phyloP scores from a whole-genome alignment of 2,888 invertebrate species.

The Drosophila emarginata region DNA sequence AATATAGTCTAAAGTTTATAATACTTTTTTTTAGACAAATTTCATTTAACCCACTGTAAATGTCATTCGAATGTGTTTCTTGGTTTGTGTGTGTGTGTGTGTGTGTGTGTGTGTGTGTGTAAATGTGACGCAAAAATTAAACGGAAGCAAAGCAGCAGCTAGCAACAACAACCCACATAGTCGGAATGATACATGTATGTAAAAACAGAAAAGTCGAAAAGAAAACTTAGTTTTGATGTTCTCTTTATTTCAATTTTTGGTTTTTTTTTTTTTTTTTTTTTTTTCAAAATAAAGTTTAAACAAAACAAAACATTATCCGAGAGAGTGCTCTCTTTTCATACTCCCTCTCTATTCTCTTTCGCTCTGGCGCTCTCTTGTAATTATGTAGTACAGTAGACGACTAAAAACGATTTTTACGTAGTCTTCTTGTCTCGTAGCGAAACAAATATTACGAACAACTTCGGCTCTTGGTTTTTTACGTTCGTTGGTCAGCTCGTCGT shows the following conservation, averaged over 20 bases:
- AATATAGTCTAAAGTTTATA: too few species aligned
- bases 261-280: conserved; percentile 24
- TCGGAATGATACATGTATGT: conserved; percentile 30
- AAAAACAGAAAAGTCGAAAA: conserved; percentile 24
- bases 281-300: conserved; percentile 52
- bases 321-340: conserved; percentile 12
- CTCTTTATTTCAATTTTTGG: conserved; percentile 21
- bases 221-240: conserved; percentile 22
- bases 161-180: conserved; percentile 1
- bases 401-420: conserved; percentile 71
- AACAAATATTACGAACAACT: conserved; percentile 42
- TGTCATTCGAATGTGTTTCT: conserved; percentile 2
- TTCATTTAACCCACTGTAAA: conserved; percentile 29
- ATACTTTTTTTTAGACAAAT: conserved; percentile 25
- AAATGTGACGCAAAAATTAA: conserved; percentile 30
- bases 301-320: conserved; percentile 74
- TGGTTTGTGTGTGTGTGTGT: too few species aligned
- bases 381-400: conserved; percentile 76
- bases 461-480: conserved; percentile 34
- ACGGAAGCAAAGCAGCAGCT: conserved; percentile 25
- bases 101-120: conserved; percentile 4
- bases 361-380: conserved; percentile 53
- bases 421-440: conserved; percentile 29
- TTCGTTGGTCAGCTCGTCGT: conserved; percentile 2
- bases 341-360: background rate